Conservation (phyloP, 2,113 vertebrate genomes). For the Hystrix brachyura region DNA sequence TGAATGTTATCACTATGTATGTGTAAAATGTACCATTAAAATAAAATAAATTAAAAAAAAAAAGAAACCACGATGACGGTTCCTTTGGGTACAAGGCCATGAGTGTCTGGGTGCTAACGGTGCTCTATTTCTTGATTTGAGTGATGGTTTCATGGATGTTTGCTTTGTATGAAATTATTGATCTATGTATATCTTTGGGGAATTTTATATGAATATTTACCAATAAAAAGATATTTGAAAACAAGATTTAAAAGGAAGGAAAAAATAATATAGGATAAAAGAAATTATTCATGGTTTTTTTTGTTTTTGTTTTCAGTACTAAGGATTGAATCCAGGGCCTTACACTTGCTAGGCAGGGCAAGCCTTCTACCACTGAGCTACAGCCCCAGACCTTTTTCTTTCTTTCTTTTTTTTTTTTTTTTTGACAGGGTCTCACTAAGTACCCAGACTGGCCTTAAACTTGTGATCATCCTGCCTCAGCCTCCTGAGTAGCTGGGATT, state of each 20-base stretch:
- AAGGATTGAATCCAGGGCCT: background rate
- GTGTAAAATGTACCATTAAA: no score
- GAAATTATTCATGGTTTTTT: background rate
- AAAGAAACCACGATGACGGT: background rate
- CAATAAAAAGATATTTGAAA: conserved; percentile 47
- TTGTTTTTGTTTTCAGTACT: background rate
- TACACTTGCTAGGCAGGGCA: background rate
- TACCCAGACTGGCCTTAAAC: background rate
- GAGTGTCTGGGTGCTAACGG: no score
- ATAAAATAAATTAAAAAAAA: background rate
- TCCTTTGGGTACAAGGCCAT: background rate
- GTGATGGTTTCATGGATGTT: background rate
- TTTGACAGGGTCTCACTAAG: background rate
- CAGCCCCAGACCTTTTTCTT: no score
- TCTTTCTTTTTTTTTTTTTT: background rate
- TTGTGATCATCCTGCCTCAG: background rate
- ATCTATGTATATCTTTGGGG: background rate
- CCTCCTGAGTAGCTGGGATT: background rate
- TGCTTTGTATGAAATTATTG: background rate
- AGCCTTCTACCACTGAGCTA: background rate
- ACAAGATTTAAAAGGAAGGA: background rate
- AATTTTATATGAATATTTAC: conserved; percentile 17
- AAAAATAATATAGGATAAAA: background rate
- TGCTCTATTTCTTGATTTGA: no score
- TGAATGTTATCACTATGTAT: no score